Evolutionary conservation across 2,113 vertebrate species (phyloP).

Genomic region (Elanus axillaris): DNA sequence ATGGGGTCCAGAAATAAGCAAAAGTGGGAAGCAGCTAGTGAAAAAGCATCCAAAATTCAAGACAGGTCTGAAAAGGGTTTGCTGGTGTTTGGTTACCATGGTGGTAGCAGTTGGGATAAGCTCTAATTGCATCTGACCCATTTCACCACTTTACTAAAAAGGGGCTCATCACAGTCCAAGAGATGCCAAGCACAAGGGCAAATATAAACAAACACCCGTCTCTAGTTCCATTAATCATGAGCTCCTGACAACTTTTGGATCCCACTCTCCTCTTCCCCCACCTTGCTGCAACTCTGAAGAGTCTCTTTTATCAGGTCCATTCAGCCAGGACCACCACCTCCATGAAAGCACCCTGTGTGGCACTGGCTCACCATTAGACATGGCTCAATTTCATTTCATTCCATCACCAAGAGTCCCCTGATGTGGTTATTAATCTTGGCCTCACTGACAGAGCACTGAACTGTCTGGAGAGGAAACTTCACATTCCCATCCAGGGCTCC

Average conservation of each 20-base stretch:
- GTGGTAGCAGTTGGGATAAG: not conserved
- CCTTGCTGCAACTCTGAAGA: not conserved
- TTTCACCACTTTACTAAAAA: not conserved
- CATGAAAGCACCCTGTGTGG: not conserved
- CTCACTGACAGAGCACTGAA: not conserved
- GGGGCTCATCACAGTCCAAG: not conserved
- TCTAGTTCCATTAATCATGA: not conserved
- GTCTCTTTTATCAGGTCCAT: not conserved
- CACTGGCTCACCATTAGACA: not conserved
- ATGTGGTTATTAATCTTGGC: constrained; percentile 34
- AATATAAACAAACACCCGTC: not conserved
- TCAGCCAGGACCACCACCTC: not conserved
- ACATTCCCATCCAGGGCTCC: not conserved
- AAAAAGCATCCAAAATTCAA: not conserved
- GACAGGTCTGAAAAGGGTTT: not conserved
- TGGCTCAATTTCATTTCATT: not conserved
- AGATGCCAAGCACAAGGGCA: not conserved
- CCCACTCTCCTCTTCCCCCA: not conserved
- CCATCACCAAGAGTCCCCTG: not conserved
- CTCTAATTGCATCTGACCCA: not conserved
- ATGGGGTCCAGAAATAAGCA: not conserved
- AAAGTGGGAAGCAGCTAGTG: not conserved
- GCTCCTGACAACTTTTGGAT: not conserved
- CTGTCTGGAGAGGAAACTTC: constrained; percentile 29
- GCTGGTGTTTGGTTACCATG: not conserved